Evolutionary conservation across 2,888 invertebrate genomes (phyloP).

Genomic region (Synergus gifuensis): DNA sequence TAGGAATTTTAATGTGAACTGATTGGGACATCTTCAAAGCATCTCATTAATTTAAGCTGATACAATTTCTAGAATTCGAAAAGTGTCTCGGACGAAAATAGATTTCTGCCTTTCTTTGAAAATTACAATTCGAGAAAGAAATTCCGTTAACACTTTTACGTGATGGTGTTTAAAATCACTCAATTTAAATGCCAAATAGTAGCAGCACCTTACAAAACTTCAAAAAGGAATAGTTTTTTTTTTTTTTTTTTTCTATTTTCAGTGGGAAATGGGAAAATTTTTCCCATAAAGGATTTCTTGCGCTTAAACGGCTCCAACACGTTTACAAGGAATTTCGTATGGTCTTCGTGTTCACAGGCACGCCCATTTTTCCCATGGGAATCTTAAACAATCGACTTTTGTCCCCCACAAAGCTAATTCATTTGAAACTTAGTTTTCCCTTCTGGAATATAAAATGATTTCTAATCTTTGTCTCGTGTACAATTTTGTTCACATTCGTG

Average conservation of each 20-base stretch:
- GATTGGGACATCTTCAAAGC: not conserved
- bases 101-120: constrained; percentile 8
- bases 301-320: not conserved
- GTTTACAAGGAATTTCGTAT: not conserved
- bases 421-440: not conserved
- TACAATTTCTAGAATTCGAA: not conserved
- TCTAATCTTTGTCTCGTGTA: not conserved
- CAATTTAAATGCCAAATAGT: constrained; percentile 7
- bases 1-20: not conserved
- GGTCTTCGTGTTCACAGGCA: not conserved
- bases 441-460: not conserved
- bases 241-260: not conserved
- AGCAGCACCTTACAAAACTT: not conserved
- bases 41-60: not conserved
- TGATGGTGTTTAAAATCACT: constrained; percentile 9
- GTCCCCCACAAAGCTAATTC: not conserved
- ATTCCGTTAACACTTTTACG: constrained; percentile 34
- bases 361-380: constrained; percentile 1
- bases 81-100: not conserved
- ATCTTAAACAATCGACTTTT: not conserved
- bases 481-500: not conserved
- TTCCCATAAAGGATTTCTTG: not conserved
- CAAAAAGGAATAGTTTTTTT: not conserved
- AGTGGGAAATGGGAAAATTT: not conserved
- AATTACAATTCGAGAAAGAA: constrained; percentile 12